Percentiles rank a stretch among this genome's conserved stretches.
These are phyloP conservation scores for Sebastes miniatus DNA, from an alignment of 2,797 vertebrate genomes.

Conservation along the genomic window DNA sequence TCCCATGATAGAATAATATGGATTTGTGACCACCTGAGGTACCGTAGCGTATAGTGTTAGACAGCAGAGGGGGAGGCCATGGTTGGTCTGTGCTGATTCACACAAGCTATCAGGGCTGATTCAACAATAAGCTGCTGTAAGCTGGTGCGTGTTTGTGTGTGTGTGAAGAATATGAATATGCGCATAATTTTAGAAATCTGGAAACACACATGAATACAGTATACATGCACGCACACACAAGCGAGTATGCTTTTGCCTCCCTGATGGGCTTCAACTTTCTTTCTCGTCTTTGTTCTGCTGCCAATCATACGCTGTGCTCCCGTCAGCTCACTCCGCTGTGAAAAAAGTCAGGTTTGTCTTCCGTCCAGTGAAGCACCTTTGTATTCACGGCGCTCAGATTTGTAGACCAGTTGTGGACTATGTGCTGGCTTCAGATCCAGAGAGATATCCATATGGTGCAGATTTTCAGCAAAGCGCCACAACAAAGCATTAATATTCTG, in stretches of 20 bases:
- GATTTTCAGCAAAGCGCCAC: slow-evolving; percentile 30
- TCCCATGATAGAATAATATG: neutral
- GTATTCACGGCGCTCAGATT: slow-evolving; percentile 48
- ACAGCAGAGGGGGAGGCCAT: slow-evolving; percentile 2
- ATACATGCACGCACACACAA: slow-evolving; percentile 1
- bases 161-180: slow-evolving; percentile 18
- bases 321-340: slow-evolving; percentile 40
- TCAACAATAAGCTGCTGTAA: slow-evolving; percentile 17
- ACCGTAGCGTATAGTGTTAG: neutral
- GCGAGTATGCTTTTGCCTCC: neutral
- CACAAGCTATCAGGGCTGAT: neutral
- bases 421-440: slow-evolving; percentile 31
- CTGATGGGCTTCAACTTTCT: slow-evolving; percentile 51
- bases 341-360: slow-evolving; percentile 43
- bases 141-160: neutral
- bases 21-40: neutral
- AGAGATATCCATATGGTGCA: slow-evolving; percentile 47
- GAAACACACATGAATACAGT: neutral
- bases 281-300: slow-evolving; percentile 52
- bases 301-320: slow-evolving; percentile 45
- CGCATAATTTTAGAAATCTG: neutral
- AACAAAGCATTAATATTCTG: slow-evolving; percentile 48
- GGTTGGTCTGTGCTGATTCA: slow-evolving; percentile 21
- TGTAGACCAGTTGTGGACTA: slow-evolving; percentile 44
- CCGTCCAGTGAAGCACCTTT: slow-evolving; percentile 42